Conservation (phyloP, 2,888 invertebrate species). For the Trypoxylon attenuatum region DNA sequence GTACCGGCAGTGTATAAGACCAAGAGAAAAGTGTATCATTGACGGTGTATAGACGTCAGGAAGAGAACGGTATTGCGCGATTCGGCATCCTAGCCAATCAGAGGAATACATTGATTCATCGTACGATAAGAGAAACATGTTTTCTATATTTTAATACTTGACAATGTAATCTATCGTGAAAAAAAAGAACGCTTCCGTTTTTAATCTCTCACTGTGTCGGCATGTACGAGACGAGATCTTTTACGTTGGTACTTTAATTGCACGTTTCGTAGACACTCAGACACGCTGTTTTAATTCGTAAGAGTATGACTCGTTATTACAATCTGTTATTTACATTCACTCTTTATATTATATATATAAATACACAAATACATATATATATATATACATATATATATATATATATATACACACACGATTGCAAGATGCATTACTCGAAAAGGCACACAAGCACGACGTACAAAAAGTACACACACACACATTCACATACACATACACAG, state of each 20-base stretch:
- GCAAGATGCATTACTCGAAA: background rate
- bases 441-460: background rate
- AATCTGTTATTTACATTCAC: no score
- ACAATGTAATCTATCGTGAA: background rate
- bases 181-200: constrained; percentile 1
- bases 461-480: background rate
- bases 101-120: no score
- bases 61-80: no score
- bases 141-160: constrained; percentile 3
- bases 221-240: background rate
- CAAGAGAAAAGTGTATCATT: background rate
- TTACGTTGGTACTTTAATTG: constrained; percentile 1
- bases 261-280: background rate
- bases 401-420: no score
- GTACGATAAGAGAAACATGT: no score
- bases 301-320: constrained; percentile 5
- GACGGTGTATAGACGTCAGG: no score
- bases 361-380: background rate
- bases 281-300: constrained; percentile 3
- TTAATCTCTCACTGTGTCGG: background rate
- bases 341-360: constrained; percentile 3
- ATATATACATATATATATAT: background rate
- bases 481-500: no score
- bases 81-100: no score
- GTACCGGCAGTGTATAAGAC: background rate